Evolutionary conservation across 2,113 vertebrate genomes (phyloP), one percentile per base, ranked within the genome.

Genomic region (Galeopterus variegatus): DNA sequence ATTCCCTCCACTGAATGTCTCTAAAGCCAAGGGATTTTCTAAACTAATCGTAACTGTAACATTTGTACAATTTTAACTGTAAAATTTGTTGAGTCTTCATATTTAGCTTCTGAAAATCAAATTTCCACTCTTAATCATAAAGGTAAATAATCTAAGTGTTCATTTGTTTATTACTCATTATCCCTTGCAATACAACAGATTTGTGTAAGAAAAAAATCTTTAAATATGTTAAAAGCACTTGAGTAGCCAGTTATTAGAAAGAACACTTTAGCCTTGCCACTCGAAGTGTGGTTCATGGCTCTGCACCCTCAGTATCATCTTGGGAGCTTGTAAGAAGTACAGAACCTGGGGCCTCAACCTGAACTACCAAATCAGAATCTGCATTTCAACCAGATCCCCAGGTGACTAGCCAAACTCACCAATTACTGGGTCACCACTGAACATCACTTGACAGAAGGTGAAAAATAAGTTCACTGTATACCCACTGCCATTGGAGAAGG

Each of bases 71-170:
- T 45, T 80, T 81, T 79, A 73, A 86, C 10, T 56, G 58, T 75
- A 69, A 73, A 88, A 64, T 70, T 17, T 89, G 58, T 11, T 26
- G 24, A 76, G 15, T 75, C 56, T 92, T 91, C 79, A 62, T 6
- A 69, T 48, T 84, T 56, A 86, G 45, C 31, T 67, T 73, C 56
- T 90, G 26, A 67, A 95, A 90, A 93, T 24, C 58, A 69, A 69
- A 93, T 62, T 64, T 93, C 36, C 28, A 88, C 45, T 90, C 92
- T 81, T 81, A 64, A 24, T 23, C 2, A 0, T 77, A 62, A 83
- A 77, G 8, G 54, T 58, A 70, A 93, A 65, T 36, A 50, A 90
- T 75, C 77, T 67, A 86, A 77, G 45, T 15, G 81, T 52, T 94
- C 41, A 52, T 64, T 62, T 93, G 21, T 48, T 67, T 60, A 90